phyloP scores from a whole-genome alignment of 2,797 vertebrate species.

The Muscicapa striata region DNA sequence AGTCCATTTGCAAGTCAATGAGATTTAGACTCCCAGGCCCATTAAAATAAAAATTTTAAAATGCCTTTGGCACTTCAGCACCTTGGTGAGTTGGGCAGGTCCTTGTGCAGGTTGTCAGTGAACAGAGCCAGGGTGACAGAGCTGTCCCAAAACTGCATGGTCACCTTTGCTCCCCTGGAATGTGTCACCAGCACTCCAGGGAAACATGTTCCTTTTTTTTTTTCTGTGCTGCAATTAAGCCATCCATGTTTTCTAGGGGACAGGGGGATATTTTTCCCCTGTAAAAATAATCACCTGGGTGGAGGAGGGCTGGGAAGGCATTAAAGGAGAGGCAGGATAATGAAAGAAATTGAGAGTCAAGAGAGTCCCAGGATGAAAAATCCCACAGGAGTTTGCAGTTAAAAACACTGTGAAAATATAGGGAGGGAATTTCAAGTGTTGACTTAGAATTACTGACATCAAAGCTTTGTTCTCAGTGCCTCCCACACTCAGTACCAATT shows the following conservation, averaged over 20 bases:
- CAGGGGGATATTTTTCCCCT: not conserved
- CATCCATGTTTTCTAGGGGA: not conserved
- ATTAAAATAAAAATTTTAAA: slow-evolving; percentile 40
- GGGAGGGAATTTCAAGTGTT: not conserved
- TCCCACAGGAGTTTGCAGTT: not conserved
- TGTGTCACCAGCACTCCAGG: not conserved
- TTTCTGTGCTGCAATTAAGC: not conserved
- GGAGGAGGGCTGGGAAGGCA: not conserved
- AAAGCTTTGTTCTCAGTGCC: not conserved
- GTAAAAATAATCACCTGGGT: not conserved
- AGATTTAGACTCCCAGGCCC: not conserved
- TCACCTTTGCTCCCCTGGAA: not conserved
- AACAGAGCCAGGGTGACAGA: not conserved
- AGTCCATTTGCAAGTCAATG: slow-evolving; percentile 43
- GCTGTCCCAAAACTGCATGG: not conserved
- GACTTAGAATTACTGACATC: not conserved
- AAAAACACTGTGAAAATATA: not conserved
- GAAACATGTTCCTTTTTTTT: not conserved
- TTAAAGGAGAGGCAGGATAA: not conserved
- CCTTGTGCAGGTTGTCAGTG: not conserved
- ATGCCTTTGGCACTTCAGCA: slow-evolving; percentile 15
- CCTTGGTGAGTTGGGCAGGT: not conserved
- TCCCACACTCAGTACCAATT: not conserved
- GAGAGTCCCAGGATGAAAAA: not conserved
- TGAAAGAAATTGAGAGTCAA: not conserved